Conservation (phyloP, 2,888 invertebrate genomes). For the Lepidochitona cinerea region DNA sequence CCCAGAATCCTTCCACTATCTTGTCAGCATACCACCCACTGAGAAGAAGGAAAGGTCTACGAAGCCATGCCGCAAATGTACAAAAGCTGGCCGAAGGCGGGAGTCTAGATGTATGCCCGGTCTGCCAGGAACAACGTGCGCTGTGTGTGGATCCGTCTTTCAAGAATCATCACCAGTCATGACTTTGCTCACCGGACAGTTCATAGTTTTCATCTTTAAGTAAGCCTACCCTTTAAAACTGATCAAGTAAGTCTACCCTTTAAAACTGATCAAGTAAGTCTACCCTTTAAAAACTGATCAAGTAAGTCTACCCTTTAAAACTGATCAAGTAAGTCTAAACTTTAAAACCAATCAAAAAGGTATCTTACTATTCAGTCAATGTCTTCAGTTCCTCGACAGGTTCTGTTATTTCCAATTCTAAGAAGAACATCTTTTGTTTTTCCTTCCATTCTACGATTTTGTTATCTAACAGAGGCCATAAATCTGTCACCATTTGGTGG, state of each 20-base stretch:
- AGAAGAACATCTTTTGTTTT: neutral
- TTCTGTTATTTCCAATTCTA: neutral
- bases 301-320: no score
- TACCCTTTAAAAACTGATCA: no score
- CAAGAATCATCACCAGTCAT: neutral
- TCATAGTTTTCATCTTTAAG: neutral
- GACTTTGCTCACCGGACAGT: neutral
- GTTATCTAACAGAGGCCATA: neutral
- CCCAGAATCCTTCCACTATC: constrained; percentile 4
- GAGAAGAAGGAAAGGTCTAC: constrained; percentile 9
- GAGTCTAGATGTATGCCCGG: neutral
- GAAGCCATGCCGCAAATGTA: constrained; percentile 13
- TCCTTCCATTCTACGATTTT: neutral
- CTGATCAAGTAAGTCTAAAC: no score
- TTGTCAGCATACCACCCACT: neutral
- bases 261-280: no score
- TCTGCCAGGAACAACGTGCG: constrained; percentile 8
- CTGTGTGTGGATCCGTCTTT: constrained; percentile 10
- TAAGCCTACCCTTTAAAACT: no score
- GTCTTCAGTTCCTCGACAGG: neutral
- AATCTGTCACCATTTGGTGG: no score
- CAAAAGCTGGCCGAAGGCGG: neutral
- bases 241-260: no score
- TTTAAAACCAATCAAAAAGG: no score
- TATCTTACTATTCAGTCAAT: neutral